Conservation (phyloP, 2,888 invertebrate species). For the Rhimphoctona megacephalus region DNA sequence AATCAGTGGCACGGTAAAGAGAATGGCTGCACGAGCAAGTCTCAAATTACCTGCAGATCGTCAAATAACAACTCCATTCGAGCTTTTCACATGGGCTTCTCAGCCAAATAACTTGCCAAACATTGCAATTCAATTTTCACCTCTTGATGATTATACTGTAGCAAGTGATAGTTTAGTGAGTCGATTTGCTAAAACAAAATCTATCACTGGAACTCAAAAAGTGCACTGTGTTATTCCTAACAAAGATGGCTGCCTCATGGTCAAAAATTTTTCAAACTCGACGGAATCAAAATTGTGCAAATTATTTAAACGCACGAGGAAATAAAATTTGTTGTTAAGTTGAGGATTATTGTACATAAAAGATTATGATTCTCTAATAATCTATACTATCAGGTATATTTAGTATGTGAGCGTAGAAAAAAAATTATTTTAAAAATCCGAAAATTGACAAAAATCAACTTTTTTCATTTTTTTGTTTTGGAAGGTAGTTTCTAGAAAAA, state of each 20-base stretch:
- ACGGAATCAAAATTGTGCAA: neutral
- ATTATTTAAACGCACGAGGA: neutral
- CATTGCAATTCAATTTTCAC: neutral
- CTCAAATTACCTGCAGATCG: too few relatives aligned
- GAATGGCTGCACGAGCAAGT: too few relatives aligned
- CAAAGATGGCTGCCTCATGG: neutral
- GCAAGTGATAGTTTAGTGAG: neutral
- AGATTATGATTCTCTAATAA: neutral
- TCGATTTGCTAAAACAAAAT: neutral
- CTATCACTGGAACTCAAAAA: conserved; percentile 4
- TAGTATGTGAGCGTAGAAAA: too few relatives aligned
- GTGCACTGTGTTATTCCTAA: neutral
- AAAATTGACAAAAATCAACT: too few relatives aligned
- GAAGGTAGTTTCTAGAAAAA: neutral
- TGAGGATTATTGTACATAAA: too few relatives aligned
- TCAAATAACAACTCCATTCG: too few relatives aligned
- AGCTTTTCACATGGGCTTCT: neutral
- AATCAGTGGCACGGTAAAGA: too few relatives aligned
- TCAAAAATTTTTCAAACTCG: neutral
- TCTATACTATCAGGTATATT: too few relatives aligned
- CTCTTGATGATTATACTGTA: neutral
- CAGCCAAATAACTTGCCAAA: neutral
- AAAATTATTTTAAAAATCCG: too few relatives aligned
- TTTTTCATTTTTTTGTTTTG: neutral
- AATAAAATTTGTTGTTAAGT: too few relatives aligned